phyloP scores from a whole-genome alignment of 2,797 vertebrate genomes.

The Halcyon leucocephala region DNA sequence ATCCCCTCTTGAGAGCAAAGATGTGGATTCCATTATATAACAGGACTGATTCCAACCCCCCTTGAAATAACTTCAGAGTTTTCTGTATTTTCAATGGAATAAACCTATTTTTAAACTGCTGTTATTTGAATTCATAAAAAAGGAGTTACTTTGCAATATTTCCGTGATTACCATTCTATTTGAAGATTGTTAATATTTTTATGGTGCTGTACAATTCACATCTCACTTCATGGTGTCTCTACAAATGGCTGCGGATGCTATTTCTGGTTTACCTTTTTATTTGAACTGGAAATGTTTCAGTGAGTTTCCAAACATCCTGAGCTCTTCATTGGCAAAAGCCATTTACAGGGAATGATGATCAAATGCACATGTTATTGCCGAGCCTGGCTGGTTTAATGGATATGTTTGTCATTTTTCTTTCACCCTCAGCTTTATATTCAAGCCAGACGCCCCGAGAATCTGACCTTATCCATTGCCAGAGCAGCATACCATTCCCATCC shows the following conservation, averaged over 20 bases:
- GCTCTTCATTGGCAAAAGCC: conserved; percentile 16
- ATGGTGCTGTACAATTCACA: neutral
- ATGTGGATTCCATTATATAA: conserved; percentile 32
- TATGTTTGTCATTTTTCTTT: conserved; percentile 40
- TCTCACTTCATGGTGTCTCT: conserved; percentile 22
- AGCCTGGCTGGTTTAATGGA: neutral
- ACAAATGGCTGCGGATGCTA: conserved; percentile 22
- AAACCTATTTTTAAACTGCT: neutral
- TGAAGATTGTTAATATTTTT: conserved; percentile 6
- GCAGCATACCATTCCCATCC: conserved; percentile 60
- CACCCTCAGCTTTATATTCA: conserved; percentile 73
- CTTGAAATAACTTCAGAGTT: neutral
- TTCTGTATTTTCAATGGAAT: conserved; percentile 21
- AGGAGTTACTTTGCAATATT: neutral
- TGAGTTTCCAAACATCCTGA: conserved; percentile 44
- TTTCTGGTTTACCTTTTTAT: conserved; percentile 64
- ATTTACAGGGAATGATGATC: conserved; percentile 36
- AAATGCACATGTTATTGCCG: conserved; percentile 34
- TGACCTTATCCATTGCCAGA: conserved; percentile 66
- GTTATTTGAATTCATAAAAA: neutral
- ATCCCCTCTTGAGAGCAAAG: neutral
- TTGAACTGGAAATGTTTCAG: conserved; percentile 58
- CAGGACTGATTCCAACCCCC: neutral
- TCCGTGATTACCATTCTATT: neutral
- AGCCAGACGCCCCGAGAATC: conserved; percentile 69